phyloP scores from a whole-genome alignment of 1,140 invertebrate genomes.

The Solenopsis invicta region DNA sequence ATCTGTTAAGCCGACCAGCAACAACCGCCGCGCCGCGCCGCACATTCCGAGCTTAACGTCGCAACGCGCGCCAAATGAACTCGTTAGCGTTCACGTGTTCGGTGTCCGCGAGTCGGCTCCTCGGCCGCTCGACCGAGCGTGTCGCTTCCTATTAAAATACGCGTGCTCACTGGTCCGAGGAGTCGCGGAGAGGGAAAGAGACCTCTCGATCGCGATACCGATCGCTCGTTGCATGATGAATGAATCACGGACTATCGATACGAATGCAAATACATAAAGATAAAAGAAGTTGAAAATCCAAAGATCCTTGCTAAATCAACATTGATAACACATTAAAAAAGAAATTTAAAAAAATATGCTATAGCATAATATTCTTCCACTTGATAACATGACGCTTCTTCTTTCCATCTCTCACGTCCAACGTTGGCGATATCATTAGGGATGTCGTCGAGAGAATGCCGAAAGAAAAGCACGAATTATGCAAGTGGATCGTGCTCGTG shows the following conservation, averaged over 20 bases:
- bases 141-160: conserved; percentile 70
- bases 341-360: background rate
- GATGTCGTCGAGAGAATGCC: background rate
- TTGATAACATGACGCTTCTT: background rate
- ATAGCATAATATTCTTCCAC: background rate
- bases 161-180: conserved; percentile 50
- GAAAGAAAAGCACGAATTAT: conserved; percentile 57
- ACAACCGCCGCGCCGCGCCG: conserved; percentile 34
- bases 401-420: background rate
- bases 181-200: conserved; percentile 39
- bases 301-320: background rate
- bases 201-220: conserved; percentile 1
- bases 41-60: conserved; percentile 63
- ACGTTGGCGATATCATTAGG: conserved; percentile 31
- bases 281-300: background rate
- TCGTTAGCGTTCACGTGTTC: conserved; percentile 58
- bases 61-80: conserved; percentile 62
- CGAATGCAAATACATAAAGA: background rate
- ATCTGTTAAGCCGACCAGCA: conserved; percentile 66
- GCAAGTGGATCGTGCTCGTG: conserved; percentile 56
- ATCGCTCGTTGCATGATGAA: background rate
- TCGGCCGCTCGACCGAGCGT: conserved; percentile 23
- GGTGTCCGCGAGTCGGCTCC: conserved; percentile 28
- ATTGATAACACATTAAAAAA: background rate
- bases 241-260: conserved; percentile 25